Evolutionary conservation across 2,888 invertebrate genomes (phyloP), one percentile per base, ranked within the genome.

Genomic region (Clanis bilineata): DNA sequence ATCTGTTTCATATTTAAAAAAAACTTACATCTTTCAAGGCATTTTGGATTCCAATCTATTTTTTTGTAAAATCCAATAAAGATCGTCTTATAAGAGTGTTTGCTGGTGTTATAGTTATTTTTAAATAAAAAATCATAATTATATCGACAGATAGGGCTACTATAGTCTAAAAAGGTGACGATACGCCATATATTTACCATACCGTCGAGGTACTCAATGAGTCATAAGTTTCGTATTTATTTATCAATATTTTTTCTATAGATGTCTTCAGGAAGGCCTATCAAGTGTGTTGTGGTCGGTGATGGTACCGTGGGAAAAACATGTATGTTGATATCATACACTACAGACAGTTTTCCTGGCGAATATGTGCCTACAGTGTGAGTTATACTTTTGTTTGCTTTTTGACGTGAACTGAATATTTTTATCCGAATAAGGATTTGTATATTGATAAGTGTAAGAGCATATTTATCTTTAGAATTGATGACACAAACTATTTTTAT

Each of bases 341-440:
- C 97, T 44, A 97, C 97, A 70, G 97, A 97, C 80, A 96, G 96
- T 93, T 98, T 98, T 94, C 98, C 97, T 60, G 97, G 97, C 67
- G 97, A 97, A 95, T 98, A 98, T 94, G 97, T 97, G 75, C 97
- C 97, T 75, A 98, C 98, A 84, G 97, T 97, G 97, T 97, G 93
- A 96, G 96, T 95, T 67, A 10, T 3, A 32, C 39, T 22, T 38
- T 10, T 44, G 22, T 21, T 23, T 23, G 12, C 15, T 57, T 10
- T 25, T 39, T 1, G 21, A 36, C 25, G 51, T 51, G 32, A 32
- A 32, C 18, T 9, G 32, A 51, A 51, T 51, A 51, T 9, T 32
- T 51, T 32, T 4, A 15, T 28, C 47, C 28, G 0, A 28, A 51
- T 18, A 32, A 51, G 51, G 51, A 32, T 51, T 28, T 28, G 10